phyloP scores from a whole-genome alignment of 1,140 invertebrate genomes.

The Musca vetustissima region DNA sequence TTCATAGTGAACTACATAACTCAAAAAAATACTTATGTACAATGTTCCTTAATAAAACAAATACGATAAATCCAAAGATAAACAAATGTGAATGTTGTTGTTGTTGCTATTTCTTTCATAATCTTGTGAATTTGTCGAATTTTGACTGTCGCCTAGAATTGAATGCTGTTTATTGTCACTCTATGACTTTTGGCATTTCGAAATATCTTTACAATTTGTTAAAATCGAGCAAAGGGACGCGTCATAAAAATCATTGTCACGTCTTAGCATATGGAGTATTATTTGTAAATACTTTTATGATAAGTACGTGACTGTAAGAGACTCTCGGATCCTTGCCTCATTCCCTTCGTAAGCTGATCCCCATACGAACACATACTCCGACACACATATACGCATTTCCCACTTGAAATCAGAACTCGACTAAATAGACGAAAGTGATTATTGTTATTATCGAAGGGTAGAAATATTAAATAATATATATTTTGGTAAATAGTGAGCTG shows the following conservation, averaged over 20 bases:
- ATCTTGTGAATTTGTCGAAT: neutral
- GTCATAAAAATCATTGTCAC: constrained; percentile 15
- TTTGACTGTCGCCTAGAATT: neutral
- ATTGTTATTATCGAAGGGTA: constrained; percentile 6
- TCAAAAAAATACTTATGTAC: no score
- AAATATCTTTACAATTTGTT: constrained; percentile 8
- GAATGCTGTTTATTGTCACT: constrained; percentile 2
- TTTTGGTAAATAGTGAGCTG: neutral
- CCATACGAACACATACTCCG: no score
- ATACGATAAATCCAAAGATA: neutral
- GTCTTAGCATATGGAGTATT: constrained; percentile 19
- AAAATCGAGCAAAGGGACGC: neutral
- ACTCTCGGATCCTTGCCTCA: no score
- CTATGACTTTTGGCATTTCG: constrained; percentile 5
- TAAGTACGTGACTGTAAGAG: constrained; percentile 12
- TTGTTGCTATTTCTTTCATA: no score
- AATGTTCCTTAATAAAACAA: no score
- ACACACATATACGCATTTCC: neutral
- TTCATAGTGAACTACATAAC: no score
- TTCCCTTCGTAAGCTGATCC: neutral
- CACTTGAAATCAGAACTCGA: neutral
- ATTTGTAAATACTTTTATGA: constrained; percentile 21
- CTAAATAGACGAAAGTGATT: neutral
- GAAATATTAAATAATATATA: neutral
- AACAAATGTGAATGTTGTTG: neutral